Evolutionary conservation across 2,888 invertebrate species (phyloP), one percentile per base, ranked within the genome.

Genomic region (Zygothrica quintamaculata): DNA sequence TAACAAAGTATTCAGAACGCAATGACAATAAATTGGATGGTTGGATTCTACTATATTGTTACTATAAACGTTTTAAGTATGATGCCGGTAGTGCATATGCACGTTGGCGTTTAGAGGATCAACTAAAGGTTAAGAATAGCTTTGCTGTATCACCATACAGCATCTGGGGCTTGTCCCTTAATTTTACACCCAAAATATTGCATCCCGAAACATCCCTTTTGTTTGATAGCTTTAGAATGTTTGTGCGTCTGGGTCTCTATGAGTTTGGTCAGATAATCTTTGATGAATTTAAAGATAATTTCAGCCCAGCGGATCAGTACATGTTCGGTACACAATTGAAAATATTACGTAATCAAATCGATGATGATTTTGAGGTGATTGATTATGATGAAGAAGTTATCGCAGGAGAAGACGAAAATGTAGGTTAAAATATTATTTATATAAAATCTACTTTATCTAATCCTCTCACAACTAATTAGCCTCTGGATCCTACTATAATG

Each of bases 11-110:
- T 43, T 55, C 71, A 1, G 61, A 68, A 1, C 18, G 3, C 6
- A 9, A 76, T 60, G 12, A 26, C 0, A 8, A 16, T 0, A 64
- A 76, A 0, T 44, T 65, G n/a, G 72, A 81, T 16, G 77, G 68
- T 7, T 89, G 88, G 88, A 74, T 88, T 37, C 25, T 89, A 6
- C 61, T 89, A 0, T 76, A 80, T 50, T 88, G 89, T 34, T 68
- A 87, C 7, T 89, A 88, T 25, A 84, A 70, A 33, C 57, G 36
- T 1, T 74, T 73, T 37, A 46, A 76, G 0, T 89, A 88, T 64
- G 53, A 67, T 8, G 78, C 89, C 0, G 89, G 89, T 0, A 74
- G 62, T 42, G 57, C 56, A 12, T 89, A 62, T 29, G 85, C 88
- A 1, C 88, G 88, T 13, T 88, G 81, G 84, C 76, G 62, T 9